These are phyloP conservation scores for Meloidogyne floridensis DNA, from an alignment of 1,140 invertebrate genomes.

Conservation along the genomic window DNA sequence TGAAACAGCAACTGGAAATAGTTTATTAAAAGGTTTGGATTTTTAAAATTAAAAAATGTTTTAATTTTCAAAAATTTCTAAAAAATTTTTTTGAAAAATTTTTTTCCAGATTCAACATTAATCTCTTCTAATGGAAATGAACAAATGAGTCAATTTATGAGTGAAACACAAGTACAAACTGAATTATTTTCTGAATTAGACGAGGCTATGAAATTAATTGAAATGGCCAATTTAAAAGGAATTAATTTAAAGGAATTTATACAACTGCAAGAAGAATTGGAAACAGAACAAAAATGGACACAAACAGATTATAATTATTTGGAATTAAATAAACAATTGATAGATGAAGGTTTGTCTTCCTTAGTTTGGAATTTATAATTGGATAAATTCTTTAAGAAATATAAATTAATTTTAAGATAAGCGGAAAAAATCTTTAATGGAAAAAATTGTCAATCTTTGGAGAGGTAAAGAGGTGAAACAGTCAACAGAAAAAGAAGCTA, in stretches of 20 bases:
- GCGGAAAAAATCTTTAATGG: slow-evolving; percentile 5
- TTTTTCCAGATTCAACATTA: no score
- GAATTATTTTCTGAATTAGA: neutral
- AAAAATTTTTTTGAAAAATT: no score
- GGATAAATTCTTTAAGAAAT: no score
- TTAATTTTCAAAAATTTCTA: no score
- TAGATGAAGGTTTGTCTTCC: neutral
- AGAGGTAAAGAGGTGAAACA: neutral
- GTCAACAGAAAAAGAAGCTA: neutral
- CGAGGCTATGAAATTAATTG: neutral
- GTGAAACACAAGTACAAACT: slow-evolving; percentile 20
- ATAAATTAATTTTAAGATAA: no score
- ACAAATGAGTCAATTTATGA: slow-evolving; percentile 20
- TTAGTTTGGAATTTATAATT: no score
- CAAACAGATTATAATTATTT: slow-evolving; percentile 13
- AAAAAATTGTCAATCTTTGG: slow-evolving; percentile 14
- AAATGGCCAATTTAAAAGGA: neutral
- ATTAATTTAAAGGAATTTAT: neutral
- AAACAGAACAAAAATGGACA: slow-evolving; percentile 16
- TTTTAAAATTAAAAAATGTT: no score
- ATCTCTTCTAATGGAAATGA: neutral
- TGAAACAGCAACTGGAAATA: neutral
- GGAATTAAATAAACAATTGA: neutral
- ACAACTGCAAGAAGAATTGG: neutral
- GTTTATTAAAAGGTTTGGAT: neutral